Conservation (phyloP, 1,140 invertebrate genomes). For the Caenorhabditis remanei region DNA sequence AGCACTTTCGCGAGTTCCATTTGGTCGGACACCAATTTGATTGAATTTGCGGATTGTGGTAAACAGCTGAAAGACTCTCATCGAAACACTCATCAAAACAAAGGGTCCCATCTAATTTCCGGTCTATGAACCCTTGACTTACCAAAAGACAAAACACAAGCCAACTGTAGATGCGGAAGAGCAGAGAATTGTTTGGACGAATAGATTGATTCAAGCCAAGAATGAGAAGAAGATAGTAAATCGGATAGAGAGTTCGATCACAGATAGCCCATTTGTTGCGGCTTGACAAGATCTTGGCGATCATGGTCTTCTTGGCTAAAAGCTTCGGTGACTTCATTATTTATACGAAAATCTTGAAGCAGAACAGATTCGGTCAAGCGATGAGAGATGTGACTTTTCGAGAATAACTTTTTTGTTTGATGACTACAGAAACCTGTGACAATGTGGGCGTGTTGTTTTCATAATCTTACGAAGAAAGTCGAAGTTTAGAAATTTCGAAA, state of each 20-base stretch:
- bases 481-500: conserved; percentile 23
- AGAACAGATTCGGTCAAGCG: conserved; percentile 7
- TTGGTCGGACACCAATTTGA: conserved; percentile 26
- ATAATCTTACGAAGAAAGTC: neutral
- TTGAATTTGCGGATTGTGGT: conserved; percentile 36
- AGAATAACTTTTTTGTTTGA: neutral
- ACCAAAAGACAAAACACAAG: conserved; percentile 34
- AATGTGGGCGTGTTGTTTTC: conserved; percentile 35
- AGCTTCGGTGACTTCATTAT: conserved; percentile 27
- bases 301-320: conserved; percentile 53
- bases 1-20: conserved; percentile 31
- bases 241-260: conserved; percentile 34
- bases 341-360: neutral
- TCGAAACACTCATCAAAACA: too few relatives aligned
- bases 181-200: conserved; percentile 27
- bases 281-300: conserved; percentile 33
- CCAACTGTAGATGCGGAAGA: conserved; percentile 47
- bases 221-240: conserved; percentile 47
- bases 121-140: neutral
- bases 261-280: conserved; percentile 50
- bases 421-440: neutral
- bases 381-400: conserved; percentile 5
- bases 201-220: conserved; percentile 39
- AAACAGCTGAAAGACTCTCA: conserved; percentile 15
- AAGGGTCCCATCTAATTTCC: neutral